Evolutionary conservation across 2,797 vertebrate species (phyloP).

Genomic region (Fundulus diaphanus): DNA sequence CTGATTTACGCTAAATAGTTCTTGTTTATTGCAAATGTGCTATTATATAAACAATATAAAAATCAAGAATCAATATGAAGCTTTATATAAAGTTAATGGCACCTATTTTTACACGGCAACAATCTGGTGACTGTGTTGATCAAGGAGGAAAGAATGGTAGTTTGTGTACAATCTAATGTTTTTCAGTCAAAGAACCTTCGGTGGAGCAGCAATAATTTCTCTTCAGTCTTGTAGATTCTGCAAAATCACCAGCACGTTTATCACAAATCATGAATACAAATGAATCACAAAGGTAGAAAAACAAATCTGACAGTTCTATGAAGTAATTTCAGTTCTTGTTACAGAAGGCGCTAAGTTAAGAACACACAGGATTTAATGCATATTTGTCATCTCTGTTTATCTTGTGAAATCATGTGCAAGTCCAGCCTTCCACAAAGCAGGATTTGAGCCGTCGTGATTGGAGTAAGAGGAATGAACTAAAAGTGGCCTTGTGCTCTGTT

Average conservation of each 20-base stretch:
- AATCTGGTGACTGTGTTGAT: not conserved
- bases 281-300: slow-evolving; percentile 7
- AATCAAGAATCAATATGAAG: not conserved
- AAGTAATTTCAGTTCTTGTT: not conserved
- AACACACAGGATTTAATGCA: not conserved
- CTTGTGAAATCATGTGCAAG: slow-evolving; percentile 4
- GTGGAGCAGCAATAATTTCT: not conserved
- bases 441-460: not conserved
- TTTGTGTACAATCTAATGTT: not conserved
- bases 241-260: slow-evolving; percentile 12
- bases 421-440: slow-evolving; percentile 2
- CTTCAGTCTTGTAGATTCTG: not conserved
- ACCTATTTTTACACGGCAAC: not conserved
- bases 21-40: not conserved
- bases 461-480: not conserved
- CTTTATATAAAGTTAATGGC: not conserved
- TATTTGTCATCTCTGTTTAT: not conserved
- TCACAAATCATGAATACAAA: slow-evolving; percentile 33
- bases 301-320: not conserved
- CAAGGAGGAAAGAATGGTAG: not conserved
- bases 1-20: too few relatives aligned
- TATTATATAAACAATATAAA: not conserved
- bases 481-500: fast-evolving
- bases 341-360: not conserved
- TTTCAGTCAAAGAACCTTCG: not conserved